Conservation (phyloP, 2,113 vertebrate species). For the Cygnus atratus region DNA sequence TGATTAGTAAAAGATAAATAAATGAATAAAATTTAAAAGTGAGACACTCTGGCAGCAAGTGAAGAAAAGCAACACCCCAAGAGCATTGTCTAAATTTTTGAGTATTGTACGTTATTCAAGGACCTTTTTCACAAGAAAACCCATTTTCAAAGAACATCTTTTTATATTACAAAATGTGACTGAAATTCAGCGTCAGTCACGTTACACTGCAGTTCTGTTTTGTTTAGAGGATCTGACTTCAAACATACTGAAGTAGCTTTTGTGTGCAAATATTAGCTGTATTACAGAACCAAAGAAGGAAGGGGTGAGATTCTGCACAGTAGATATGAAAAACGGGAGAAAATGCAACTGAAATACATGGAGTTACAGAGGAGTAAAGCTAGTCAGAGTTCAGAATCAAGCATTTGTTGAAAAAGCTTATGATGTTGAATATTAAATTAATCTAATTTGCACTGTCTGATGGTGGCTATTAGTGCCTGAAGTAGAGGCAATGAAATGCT, state of each 20-base stretch:
- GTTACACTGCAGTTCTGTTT: background rate
- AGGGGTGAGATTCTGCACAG: background rate
- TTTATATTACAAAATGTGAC: background rate
- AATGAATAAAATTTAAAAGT: background rate
- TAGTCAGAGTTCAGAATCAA: slow-evolving; percentile 29
- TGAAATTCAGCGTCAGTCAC: background rate
- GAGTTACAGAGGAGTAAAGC: background rate
- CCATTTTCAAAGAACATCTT: background rate
- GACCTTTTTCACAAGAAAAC: background rate
- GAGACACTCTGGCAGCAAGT: background rate
- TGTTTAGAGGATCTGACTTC: background rate
- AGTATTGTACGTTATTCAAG: background rate
- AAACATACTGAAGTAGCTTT: background rate
- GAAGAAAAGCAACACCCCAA: background rate
- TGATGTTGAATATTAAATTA: slow-evolving; percentile 60
- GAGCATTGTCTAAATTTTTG: background rate
- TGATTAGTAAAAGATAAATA: background rate
- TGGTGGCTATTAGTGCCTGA: slow-evolving; percentile 47
- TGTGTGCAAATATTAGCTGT: background rate
- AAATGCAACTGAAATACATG: background rate
- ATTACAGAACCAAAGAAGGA: background rate
- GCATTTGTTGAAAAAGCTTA: slow-evolving; percentile 31
- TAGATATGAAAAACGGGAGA: background rate
- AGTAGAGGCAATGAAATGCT: slow-evolving; percentile 15
- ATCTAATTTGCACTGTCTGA: slow-evolving; percentile 56